Evolutionary conservation across 1,140 invertebrate genomes (phyloP).

Genomic region (Odontomachus brunneus): DNA sequence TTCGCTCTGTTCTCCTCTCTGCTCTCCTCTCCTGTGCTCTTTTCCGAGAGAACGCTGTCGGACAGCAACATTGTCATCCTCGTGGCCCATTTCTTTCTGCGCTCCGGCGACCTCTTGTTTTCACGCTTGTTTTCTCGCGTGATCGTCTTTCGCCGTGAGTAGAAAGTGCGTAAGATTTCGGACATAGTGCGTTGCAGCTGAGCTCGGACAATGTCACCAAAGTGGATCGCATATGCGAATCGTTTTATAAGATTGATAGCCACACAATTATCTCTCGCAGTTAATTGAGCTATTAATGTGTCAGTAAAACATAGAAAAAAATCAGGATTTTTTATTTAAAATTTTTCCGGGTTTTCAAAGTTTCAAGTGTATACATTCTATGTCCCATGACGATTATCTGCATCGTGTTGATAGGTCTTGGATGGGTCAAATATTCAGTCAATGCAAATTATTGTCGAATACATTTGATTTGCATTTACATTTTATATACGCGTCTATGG

Average conservation of each 20-base stretch:
- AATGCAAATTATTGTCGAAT: conserved; percentile 27
- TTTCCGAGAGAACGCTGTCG: background rate
- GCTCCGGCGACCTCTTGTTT: conserved; percentile 2
- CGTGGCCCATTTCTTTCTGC: conserved; percentile 60
- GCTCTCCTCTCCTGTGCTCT: conserved; percentile 22
- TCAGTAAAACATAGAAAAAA: background rate
- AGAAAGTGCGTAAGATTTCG: background rate
- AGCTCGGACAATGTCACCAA: too few species aligned
- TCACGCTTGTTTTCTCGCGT: conserved; percentile 16
- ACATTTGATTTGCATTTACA: conserved; percentile 34
- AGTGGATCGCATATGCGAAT: too few species aligned
- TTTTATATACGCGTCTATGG: background rate
- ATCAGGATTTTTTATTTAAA: conserved; percentile 3
- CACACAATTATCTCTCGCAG: background rate
- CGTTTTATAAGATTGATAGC: background rate
- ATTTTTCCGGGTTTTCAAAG: background rate
- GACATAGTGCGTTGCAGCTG: background rate
- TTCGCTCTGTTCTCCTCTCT: conserved; percentile 11
- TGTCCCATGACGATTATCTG: background rate
- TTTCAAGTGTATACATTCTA: background rate
- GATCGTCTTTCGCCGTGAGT: background rate
- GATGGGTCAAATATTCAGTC: background rate
- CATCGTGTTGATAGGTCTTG: background rate
- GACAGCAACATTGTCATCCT: conserved; percentile 49
- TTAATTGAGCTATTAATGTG: background rate